phyloP scores from a whole-genome alignment of 2,888 invertebrate species.

The Gortyna flavago region DNA sequence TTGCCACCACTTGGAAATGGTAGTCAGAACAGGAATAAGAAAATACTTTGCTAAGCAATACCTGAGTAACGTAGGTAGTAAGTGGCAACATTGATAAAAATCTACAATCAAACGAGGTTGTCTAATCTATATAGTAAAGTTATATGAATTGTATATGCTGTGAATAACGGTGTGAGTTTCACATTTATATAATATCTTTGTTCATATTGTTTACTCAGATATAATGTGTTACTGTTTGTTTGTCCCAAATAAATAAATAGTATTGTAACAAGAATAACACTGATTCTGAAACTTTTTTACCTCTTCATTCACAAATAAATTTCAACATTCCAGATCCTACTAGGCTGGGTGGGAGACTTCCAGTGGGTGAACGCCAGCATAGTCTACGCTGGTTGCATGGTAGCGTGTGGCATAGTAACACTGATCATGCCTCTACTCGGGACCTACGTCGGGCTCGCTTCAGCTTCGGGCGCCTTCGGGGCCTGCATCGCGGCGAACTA shows the following conservation, averaged over 20 bases:
- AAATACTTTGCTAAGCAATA: background rate
- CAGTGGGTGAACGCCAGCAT: conserved; percentile 93
- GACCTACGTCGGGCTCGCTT: conserved; percentile 90
- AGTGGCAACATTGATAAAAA: background rate
- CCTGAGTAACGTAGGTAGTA: background rate
- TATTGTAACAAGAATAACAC: background rate
- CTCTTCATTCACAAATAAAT: background rate
- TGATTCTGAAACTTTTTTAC: background rate
- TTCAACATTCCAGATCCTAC: conserved; percentile 91
- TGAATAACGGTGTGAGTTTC: too few species aligned
- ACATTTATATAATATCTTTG: too few species aligned
- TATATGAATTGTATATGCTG: too few species aligned
- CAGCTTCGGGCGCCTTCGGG: conserved; percentile 95
- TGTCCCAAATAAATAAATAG: too few species aligned
- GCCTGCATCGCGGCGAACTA: conserved; percentile 98
- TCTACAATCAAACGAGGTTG: background rate
- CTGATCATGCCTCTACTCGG: conserved; percentile 91
- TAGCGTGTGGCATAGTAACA: conserved; percentile 92
- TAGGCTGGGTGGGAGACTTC: conserved; percentile 97
- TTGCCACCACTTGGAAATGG: too few species aligned
- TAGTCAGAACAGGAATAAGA: too few species aligned
- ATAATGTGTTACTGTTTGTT: too few species aligned
- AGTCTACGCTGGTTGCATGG: conserved; percentile 95
- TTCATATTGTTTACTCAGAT: too few species aligned
- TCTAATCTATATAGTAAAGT: background rate